Evolutionary conservation across 2,888 invertebrate species (phyloP), one percentile per base, ranked within the genome.

Genomic region (Acleris laterana): DNA sequence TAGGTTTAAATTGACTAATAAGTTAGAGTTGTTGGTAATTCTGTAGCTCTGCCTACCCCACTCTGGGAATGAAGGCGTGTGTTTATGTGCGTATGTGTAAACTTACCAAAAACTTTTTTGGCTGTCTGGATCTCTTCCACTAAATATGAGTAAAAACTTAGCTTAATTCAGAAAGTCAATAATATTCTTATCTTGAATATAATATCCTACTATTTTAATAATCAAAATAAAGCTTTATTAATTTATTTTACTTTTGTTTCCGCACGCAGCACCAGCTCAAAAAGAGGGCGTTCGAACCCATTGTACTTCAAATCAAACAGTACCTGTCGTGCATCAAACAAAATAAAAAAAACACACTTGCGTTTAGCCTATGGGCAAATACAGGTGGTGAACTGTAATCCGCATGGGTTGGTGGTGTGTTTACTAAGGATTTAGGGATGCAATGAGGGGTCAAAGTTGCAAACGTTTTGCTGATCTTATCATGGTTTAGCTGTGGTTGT

Each of bases 311-410:
- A 46, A 13, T 6, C 28, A 42, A n/a, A 63, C 60, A 63, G 74
- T 79, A 80, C 81, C 82, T 81, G 80, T 81, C 82, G 82, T 77
- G 69, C 59, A 67, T 69, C 66, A 69, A 72, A 67, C 68, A 62
- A 50, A 62, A 48, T 20, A 48, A 65, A 56, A 65, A 56, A 51
- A 50, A 28, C 55, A 68, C 81, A 86, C 83, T 84, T 83, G 86
- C 48, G 60, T 73, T 82, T 74, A 89, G 87, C 88, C 78, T 64
- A 58, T 77, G 78, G 86, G 88, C 77, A 90, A 90, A 90, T 77
- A 90, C 90, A 90, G 90, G 90, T 90, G 90, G 55, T 73, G 72
- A 71, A 58, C 57, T 62, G 62, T 69, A 62, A 50, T 59, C 38
- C 11, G 48, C 56, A 65, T 50, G 70, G 69, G 63, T 65, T 64